Percentiles rank a stretch among this genome's conserved stretches.
phyloP scores from a whole-genome alignment of 2,797 vertebrate genomes.

The Sitta carolinensis region DNA sequence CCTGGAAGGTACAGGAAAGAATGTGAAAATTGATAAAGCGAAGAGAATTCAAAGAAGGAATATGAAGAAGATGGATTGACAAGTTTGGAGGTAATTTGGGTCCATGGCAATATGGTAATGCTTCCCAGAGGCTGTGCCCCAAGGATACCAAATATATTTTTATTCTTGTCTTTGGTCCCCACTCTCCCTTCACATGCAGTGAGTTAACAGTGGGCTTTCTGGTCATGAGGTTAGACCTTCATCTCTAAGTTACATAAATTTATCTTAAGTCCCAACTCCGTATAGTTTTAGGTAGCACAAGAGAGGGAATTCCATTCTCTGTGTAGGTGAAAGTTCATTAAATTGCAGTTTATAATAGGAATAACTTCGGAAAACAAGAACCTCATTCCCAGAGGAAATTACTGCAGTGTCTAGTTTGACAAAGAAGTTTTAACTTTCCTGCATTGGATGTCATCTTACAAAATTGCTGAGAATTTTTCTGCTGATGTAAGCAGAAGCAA shows the following conservation, averaged over 20 bases:
- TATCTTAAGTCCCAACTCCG: not conserved
- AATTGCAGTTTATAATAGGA: not conserved
- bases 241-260: not conserved
- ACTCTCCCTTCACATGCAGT: not conserved
- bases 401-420: not conserved
- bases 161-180: not conserved
- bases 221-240: not conserved
- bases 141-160: not conserved
- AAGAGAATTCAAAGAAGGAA: not conserved
- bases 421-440: not conserved
- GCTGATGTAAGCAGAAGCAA: conserved; percentile 10
- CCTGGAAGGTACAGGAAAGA: not conserved
- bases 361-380: not conserved
- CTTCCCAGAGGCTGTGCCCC: not conserved
- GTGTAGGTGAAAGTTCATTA: not conserved
- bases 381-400: not conserved
- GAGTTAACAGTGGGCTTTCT: not conserved
- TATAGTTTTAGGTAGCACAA: not conserved
- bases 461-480: conserved; percentile 5
- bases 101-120: not conserved
- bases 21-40: not conserved
- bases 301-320: not conserved
- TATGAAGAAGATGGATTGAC: not conserved
- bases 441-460: not conserved
- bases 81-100: not conserved